Percentiles rank a stretch among this genome's conserved stretches.
Evolutionary conservation across 2,113 vertebrate genomes (phyloP).

Genomic region (Hippocampus abdominalis): DNA sequence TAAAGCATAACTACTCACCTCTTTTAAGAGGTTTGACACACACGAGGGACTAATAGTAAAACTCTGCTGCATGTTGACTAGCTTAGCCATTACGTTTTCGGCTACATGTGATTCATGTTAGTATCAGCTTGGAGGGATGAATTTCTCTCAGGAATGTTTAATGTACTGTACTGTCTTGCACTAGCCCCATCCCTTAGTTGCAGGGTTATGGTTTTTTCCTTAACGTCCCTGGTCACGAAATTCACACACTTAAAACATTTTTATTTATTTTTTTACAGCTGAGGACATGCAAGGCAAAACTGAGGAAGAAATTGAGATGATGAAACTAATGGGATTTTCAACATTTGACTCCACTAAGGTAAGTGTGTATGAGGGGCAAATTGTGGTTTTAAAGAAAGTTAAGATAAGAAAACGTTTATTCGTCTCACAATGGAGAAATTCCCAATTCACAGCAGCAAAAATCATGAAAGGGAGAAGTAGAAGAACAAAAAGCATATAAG

Average conservation of each 20-base stretch:
- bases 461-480: too few relatives aligned
- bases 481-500: too few relatives aligned
- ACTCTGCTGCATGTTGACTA: background rate
- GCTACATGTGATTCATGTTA: too few relatives aligned
- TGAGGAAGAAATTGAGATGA: constrained; percentile 98
- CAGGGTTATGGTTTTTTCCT: background rate
- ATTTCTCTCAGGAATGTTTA: too few relatives aligned
- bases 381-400: background rate
- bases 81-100: background rate
- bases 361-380: constrained; percentile 39
- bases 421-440: too few relatives aligned
- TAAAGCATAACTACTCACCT: background rate
- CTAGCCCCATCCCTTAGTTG: background rate
- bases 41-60: background rate
- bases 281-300: constrained; percentile 95
- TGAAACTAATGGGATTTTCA: constrained; percentile 93
- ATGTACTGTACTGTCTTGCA: too few relatives aligned
- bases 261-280: constrained; percentile 64
- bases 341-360: constrained; percentile 88
- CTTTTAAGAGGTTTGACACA: background rate
- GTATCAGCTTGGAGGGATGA: too few relatives aligned
- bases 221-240: background rate
- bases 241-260: background rate
- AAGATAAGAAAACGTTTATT: background rate
- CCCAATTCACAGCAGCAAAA: too few relatives aligned